phyloP scores from a whole-genome alignment of 2,113 vertebrate species.

The Microtus richardsoni region DNA sequence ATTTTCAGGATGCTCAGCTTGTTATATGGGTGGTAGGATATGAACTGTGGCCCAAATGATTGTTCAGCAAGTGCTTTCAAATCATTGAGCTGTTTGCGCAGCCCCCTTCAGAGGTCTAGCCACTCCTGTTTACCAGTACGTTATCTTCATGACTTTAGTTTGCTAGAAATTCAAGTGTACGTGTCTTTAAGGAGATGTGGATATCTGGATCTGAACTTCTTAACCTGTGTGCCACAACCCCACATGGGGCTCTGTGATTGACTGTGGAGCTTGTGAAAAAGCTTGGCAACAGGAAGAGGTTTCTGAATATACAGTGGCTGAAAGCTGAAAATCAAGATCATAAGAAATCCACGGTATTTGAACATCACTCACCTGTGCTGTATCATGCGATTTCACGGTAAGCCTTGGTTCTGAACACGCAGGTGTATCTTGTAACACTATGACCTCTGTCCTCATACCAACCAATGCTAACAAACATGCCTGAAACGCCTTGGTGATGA shows the following conservation, averaged over 20 bases:
- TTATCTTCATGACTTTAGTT: neutral
- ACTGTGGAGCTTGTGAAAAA: neutral
- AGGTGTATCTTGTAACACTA: neutral
- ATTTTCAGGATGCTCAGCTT: neutral
- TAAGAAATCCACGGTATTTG: neutral
- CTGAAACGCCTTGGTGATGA: neutral
- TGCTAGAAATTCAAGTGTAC: constrained; percentile 5
- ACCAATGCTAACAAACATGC: neutral
- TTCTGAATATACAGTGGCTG: neutral
- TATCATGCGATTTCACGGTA: neutral
- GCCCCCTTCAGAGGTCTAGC: neutral
- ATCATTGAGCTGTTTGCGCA: neutral
- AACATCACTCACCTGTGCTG: neutral
- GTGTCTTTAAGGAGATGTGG: neutral
- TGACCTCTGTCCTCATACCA: neutral
- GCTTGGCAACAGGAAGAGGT: neutral
- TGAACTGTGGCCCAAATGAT: neutral
- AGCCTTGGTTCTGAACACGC: neutral
- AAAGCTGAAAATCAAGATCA: neutral
- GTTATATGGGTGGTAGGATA: neutral
- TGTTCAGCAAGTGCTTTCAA: neutral
- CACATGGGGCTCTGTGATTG: neutral
- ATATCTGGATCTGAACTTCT: neutral
- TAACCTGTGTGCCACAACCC: neutral
- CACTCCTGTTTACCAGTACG: neutral